Conservation (phyloP, 2,888 invertebrate species). For the Aproaerema taeniolella region DNA sequence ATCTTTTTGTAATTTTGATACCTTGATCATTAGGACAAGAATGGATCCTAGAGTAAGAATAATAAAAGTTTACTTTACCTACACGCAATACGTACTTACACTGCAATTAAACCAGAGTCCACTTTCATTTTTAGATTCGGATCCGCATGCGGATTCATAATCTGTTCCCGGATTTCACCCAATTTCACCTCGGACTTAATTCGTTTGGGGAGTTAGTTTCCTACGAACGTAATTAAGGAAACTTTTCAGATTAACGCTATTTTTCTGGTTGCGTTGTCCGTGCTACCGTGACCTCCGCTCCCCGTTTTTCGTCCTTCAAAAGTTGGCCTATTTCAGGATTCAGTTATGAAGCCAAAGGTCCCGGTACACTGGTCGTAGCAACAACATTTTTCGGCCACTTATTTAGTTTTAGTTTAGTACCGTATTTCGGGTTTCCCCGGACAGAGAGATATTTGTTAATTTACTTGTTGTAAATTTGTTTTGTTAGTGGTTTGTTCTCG, state of each 20-base stretch:
- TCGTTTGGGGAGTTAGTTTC: constrained; percentile 68
- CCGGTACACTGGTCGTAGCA: constrained; percentile 30
- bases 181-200: constrained; percentile 60
- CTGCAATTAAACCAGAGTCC: too few species aligned
- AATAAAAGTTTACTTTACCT: too few species aligned
- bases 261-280: constrained; percentile 56
- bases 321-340: constrained; percentile 10
- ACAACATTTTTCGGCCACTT: constrained; percentile 66
- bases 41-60: too few species aligned
- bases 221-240: constrained; percentile 69
- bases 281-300: constrained; percentile 25
- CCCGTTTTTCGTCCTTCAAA: not conserved
- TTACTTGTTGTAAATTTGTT: constrained; percentile 69
- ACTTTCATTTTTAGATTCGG: too few species aligned
- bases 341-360: constrained; percentile 10
- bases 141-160: constrained; percentile 36
- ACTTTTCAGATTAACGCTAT: constrained; percentile 71
- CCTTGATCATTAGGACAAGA: too few species aligned
- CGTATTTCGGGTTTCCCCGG: constrained; percentile 58
- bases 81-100: too few species aligned
- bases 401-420: constrained; percentile 65
- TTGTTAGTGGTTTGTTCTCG: constrained; percentile 33
- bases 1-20: too few species aligned
- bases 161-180: constrained; percentile 52
- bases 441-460: constrained; percentile 72